Conservation (phyloP, 2,113 vertebrate species). For the Takifugu flavidus region DNA sequence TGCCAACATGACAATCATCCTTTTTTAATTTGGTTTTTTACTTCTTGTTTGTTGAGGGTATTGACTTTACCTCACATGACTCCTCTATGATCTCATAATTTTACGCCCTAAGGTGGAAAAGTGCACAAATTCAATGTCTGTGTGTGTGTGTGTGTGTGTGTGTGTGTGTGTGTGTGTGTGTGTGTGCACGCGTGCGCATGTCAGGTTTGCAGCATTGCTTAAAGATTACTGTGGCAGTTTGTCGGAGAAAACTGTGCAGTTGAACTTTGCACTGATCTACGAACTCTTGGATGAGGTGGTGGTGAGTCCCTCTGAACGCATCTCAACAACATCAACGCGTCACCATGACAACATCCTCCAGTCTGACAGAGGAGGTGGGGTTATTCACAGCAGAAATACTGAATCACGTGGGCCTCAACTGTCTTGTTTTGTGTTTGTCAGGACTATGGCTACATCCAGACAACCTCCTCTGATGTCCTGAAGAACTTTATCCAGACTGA, state of each 20-base stretch:
- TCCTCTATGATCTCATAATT: too few species aligned
- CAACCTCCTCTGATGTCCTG: conserved; percentile 83
- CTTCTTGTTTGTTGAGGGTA: too few species aligned
- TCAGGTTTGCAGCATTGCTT: conserved; percentile 79
- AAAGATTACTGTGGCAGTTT: conserved; percentile 85
- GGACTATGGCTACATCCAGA: conserved; percentile 89
- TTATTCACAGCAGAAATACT: neutral
- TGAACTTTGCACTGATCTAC: conserved; percentile 86
- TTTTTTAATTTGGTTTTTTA: too few species aligned
- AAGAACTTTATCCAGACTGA: conserved; percentile 89
- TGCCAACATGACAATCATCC: too few species aligned
- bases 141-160: neutral
- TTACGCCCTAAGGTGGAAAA: too few species aligned
- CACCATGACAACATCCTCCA: neutral
- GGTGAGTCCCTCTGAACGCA: conserved; percentile 64
- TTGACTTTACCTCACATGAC: too few species aligned
- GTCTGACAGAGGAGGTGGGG: neutral
- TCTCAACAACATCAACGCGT: neutral
- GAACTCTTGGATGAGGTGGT: conserved; percentile 87
- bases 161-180: neutral
- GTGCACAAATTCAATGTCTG: neutral
- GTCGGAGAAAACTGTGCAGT: conserved; percentile 79
- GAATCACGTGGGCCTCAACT: neutral
- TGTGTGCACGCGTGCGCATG: neutral
- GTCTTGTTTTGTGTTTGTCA: conserved; percentile 33